Conservation (phyloP, 2,888 invertebrate species). For the Sussaba pulchella region DNA sequence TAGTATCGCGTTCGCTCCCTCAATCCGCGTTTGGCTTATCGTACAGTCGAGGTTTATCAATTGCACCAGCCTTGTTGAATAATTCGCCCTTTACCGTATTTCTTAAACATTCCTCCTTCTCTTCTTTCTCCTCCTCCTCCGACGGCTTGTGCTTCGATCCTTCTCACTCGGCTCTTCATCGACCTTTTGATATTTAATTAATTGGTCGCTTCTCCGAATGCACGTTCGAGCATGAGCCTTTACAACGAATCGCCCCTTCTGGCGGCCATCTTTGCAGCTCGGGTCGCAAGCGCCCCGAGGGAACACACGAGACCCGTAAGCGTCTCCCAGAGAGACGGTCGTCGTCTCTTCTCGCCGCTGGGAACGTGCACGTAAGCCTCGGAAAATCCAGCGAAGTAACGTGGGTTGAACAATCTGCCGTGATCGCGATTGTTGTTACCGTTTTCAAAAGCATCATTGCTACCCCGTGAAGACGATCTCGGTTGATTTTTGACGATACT, state of each 20-base stretch:
- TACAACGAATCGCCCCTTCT: constrained; percentile 78
- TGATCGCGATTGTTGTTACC: constrained; percentile 25
- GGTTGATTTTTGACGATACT: constrained; percentile 66
- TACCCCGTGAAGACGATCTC: constrained; percentile 50
- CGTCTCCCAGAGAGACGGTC: constrained; percentile 83
- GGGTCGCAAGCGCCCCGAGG: constrained; percentile 83
- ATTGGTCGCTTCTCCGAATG: constrained; percentile 28
- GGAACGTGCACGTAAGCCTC: constrained; percentile 42
- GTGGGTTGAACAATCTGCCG: constrained; percentile 23
- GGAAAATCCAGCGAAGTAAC: constrained; percentile 53
- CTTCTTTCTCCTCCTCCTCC: neutral
- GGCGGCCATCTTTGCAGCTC: constrained; percentile 82
- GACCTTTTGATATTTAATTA: constrained; percentile 1
- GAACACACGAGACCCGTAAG: constrained; percentile 84
- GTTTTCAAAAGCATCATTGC: constrained; percentile 31
- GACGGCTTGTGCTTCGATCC: neutral
- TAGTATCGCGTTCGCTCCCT: constrained; percentile 14
- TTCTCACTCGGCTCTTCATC: neutral
- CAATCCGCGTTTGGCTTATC: neutral
- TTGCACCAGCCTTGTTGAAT: neutral
- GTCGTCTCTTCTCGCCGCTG: constrained; percentile 73
- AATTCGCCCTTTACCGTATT: no score
- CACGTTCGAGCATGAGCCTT: constrained; percentile 60
- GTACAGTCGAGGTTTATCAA: neutral
- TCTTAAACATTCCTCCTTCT: no score